These are phyloP conservation scores for Tholera decimalis DNA, from an alignment of 2,888 invertebrate species.

Conservation along the genomic window DNA sequence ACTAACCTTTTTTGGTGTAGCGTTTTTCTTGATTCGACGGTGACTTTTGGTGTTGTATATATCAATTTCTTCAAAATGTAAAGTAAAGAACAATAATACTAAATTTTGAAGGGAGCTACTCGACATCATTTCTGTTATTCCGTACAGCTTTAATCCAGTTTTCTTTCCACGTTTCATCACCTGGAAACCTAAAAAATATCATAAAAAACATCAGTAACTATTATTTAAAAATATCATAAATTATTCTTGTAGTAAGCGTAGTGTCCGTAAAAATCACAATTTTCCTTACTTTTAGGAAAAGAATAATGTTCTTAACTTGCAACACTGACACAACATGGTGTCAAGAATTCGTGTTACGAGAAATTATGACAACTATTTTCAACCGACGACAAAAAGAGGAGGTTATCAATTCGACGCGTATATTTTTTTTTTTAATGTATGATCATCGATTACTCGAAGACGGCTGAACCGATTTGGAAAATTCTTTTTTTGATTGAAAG, in stretches of 20 bases:
- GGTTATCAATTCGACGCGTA: too few species aligned
- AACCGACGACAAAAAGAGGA: too few species aligned
- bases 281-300: conserved; percentile 9
- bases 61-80: conserved; percentile 10
- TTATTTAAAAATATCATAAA: neutral
- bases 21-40: too few species aligned
- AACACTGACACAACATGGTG: conserved; percentile 7
- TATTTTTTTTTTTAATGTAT: too few species aligned
- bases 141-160: conserved; percentile 10
- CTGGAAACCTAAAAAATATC: conserved; percentile 9
- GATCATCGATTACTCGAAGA: too few species aligned
- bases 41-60: conserved; percentile 5
- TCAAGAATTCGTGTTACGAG: neutral
- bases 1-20: too few species aligned
- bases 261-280: neutral
- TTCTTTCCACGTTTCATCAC: conserved; percentile 1
- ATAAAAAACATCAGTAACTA: neutral
- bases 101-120: conserved; percentile 12
- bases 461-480: too few species aligned
- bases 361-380: neutral
- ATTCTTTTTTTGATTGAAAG: too few species aligned
- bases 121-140: conserved; percentile 9
- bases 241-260: neutral
- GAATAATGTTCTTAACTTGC: conserved; percentile 1
- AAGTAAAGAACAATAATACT: conserved; percentile 3